Conservation (phyloP, 2,797 vertebrate species). For the Lindbergichthys nudifrons region DNA sequence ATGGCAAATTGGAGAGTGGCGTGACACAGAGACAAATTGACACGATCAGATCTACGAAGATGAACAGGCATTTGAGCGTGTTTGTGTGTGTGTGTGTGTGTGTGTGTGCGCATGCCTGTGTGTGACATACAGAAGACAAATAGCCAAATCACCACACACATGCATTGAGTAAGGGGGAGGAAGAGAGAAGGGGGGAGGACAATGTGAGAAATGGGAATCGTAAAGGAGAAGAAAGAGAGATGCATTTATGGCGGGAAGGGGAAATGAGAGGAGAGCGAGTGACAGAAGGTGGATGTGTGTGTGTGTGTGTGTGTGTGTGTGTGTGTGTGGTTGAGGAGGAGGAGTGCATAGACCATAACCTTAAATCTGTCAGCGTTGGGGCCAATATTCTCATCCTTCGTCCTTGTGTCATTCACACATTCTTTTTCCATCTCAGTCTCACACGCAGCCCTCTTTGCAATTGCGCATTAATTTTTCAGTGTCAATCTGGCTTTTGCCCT, state of each 20-base stretch:
- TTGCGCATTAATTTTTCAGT: constrained; percentile 86
- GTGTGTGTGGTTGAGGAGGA: constrained; percentile 38
- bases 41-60: constrained; percentile 80
- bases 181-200: neutral
- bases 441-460: constrained; percentile 70
- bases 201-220: constrained; percentile 40
- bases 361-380: constrained; percentile 76
- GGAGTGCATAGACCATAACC: constrained; percentile 67
- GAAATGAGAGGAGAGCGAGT: constrained; percentile 51
- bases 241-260: constrained; percentile 18
- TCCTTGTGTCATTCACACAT: constrained; percentile 73
- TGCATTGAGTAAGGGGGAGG: constrained; percentile 15
- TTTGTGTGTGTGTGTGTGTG: neutral
- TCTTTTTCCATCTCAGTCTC: constrained; percentile 59
- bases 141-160: constrained; percentile 53
- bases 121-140: constrained; percentile 60
- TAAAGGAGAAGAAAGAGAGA: constrained; percentile 17
- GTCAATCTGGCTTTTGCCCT: constrained; percentile 84
- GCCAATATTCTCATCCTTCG: constrained; percentile 65
- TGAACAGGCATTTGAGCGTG: constrained; percentile 57
- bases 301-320: neutral
- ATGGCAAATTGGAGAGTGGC: constrained; percentile 83
- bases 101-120: neutral
- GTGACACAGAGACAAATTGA: constrained; percentile 84
- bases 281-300: constrained; percentile 27